Percentiles rank a stretch among this genome's conserved stretches.
Evolutionary conservation across 2,797 vertebrate species (phyloP).

Genomic region (Numenius phaeopus): DNA sequence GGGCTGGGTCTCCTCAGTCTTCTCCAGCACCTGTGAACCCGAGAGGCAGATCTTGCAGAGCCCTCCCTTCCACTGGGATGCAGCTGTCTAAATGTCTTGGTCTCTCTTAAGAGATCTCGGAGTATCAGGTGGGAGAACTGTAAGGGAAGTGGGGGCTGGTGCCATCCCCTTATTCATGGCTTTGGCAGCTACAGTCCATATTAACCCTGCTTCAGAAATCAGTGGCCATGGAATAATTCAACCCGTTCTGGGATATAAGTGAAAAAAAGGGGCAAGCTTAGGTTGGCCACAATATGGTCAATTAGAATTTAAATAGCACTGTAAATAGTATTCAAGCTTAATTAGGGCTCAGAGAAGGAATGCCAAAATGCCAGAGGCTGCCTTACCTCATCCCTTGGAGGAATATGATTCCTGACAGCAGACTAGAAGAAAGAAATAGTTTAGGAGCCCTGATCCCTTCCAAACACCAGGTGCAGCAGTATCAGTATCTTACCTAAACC

Average conservation of each 20-base stretch:
- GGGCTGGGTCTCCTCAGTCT: background rate
- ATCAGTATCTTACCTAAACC: background rate
- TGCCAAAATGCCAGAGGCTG: background rate
- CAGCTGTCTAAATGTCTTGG: constrained; percentile 12
- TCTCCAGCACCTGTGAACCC: background rate
- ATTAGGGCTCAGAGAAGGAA: background rate
- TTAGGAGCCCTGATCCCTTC: background rate
- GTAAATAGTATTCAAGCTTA: background rate
- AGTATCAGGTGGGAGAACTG: background rate
- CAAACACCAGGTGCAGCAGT: background rate
- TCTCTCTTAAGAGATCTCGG: background rate
- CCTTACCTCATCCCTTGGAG: background rate
- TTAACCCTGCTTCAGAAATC: constrained; percentile 3
- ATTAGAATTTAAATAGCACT: background rate
- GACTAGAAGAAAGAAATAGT: background rate
- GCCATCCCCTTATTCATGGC: background rate
- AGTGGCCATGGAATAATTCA: background rate
- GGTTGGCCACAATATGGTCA: background rate
- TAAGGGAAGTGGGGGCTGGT: background rate
- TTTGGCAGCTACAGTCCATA: background rate
- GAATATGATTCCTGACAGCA: background rate
- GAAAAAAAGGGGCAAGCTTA: background rate
- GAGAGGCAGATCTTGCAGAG: background rate
- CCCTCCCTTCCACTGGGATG: background rate
- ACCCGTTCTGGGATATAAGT: background rate